Percentiles rank a stretch among this genome's conserved stretches.
Evolutionary conservation across 2,888 invertebrate genomes (phyloP).

Genomic region (Ophion ventricosus): DNA sequence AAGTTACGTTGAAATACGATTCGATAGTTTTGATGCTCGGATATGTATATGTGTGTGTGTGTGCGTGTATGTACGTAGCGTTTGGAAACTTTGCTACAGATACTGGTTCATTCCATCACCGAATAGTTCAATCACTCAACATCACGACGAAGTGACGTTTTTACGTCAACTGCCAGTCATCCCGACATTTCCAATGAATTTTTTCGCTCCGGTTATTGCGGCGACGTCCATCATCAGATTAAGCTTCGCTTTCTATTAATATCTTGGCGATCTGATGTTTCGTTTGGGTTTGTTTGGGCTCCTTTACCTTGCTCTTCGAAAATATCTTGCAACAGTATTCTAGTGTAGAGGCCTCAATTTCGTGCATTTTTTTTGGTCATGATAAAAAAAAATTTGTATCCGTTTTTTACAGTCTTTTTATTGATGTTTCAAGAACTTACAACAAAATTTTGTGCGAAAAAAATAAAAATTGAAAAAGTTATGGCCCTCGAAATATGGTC

Average conservation of each 20-base stretch:
- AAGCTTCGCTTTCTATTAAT: background rate
- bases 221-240: too few relatives aligned
- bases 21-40: constrained; percentile 17
- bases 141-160: background rate
- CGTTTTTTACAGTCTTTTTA: too few relatives aligned
- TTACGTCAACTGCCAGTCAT: background rate
- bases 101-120: background rate
- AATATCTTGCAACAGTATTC: too few relatives aligned
- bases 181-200: background rate
- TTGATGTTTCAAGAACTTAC: too few relatives aligned
- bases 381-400: too few relatives aligned
- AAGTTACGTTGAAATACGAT: constrained; percentile 40
- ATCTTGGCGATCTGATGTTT: background rate
- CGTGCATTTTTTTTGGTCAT: too few relatives aligned
- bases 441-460: too few relatives aligned
- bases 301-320: too few relatives aligned
- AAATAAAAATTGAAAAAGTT: too few relatives aligned
- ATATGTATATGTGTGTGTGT: background rate
- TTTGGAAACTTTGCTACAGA: background rate
- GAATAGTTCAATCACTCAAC: background rate
- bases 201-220: background rate
- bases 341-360: too few relatives aligned
- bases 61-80: background rate
- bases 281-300: background rate
- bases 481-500: too few relatives aligned